phyloP scores from a whole-genome alignment of 1,140 invertebrate species.

The Asbolus verrucosus region DNA sequence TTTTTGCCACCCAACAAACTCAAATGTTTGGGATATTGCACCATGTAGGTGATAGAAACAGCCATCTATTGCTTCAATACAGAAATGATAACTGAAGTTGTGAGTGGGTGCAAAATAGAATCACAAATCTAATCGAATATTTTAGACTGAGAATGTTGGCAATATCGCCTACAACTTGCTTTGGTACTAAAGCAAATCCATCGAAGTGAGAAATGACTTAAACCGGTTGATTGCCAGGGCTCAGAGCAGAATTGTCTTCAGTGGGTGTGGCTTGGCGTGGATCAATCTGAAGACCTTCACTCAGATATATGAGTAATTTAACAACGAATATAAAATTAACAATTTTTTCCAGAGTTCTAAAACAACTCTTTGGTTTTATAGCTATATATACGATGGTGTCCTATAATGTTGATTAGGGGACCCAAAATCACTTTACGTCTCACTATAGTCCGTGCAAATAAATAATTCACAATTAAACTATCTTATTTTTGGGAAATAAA shows the following conservation, averaged over 20 bases:
- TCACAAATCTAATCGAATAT: background rate
- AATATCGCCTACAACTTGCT: background rate
- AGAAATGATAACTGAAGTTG: constrained; percentile 1
- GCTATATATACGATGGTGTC: constrained; percentile 20
- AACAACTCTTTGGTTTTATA: constrained; percentile 8
- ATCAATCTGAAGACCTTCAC: constrained; percentile 26
- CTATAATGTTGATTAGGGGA: too few species aligned
- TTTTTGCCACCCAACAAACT: background rate
- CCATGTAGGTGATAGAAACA: constrained; percentile 12
- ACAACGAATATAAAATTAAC: background rate
- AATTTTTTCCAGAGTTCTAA: constrained; percentile 6
- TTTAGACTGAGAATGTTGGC: constrained; percentile 8
- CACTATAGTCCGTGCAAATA: too few species aligned
- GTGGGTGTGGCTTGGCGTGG: constrained; percentile 9
- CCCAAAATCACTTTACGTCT: too few species aligned
- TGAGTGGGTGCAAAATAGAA: background rate
- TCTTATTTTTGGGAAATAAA: too few species aligned
- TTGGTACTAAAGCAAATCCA: background rate
- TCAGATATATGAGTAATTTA: background rate
- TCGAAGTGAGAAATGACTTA: background rate
- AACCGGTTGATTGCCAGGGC: background rate
- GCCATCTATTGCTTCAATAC: constrained; percentile 15
- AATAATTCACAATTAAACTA: too few species aligned
- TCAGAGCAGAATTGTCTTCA: constrained; percentile 10
- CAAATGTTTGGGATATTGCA: background rate